These are phyloP conservation scores for Cettia cetti DNA, from an alignment of 2,113 vertebrate species.

Conservation along the genomic window DNA sequence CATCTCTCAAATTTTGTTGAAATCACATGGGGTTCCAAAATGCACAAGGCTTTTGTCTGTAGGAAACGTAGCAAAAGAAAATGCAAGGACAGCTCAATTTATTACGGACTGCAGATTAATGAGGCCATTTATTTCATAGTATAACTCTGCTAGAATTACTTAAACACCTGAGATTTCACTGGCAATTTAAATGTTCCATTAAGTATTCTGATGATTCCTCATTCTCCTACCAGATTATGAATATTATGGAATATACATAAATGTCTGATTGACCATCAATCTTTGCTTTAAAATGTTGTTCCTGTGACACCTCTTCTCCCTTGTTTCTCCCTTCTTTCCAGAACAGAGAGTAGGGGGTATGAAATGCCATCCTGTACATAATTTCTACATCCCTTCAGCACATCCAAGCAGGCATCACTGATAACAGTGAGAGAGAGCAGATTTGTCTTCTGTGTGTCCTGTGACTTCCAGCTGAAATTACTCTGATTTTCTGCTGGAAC, in stretches of 20 bases:
- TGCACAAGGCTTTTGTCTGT: background rate
- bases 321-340: background rate
- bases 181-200: background rate
- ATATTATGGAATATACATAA: background rate
- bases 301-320: background rate
- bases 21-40: background rate
- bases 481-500: no score
- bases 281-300: background rate
- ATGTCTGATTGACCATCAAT: background rate
- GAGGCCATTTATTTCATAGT: background rate
- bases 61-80: background rate
- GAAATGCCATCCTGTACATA: background rate
- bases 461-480: background rate
- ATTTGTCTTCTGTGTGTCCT: background rate
- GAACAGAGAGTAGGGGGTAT: background rate
- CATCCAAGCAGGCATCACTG: background rate
- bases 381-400: background rate
- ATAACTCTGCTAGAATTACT: background rate
- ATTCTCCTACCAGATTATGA: background rate
- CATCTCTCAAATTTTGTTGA: background rate
- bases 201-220: background rate
- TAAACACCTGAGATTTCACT: background rate
- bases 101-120: background rate
- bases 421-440: background rate
- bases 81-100: background rate